phyloP scores from a whole-genome alignment of 2,797 vertebrate species.

The Mionectes olivaceus region DNA sequence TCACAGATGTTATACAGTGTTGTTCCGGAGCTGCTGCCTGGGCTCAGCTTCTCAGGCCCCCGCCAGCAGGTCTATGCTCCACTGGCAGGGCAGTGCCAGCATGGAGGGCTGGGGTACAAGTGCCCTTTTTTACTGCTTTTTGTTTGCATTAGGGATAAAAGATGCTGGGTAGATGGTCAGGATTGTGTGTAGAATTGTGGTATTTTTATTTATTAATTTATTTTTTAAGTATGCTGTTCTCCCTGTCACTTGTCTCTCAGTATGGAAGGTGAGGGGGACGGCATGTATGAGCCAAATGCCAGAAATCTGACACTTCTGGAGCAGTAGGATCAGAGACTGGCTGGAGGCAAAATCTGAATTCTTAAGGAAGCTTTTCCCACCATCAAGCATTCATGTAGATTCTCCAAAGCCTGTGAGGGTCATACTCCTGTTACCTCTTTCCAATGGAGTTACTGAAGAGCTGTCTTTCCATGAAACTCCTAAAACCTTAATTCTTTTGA shows the following conservation, averaged over 20 bases:
- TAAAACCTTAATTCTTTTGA: background rate
- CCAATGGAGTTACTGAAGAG: background rate
- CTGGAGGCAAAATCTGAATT: background rate
- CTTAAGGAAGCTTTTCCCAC: background rate
- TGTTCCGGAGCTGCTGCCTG: background rate
- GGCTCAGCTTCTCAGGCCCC: background rate
- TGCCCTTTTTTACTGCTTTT: background rate
- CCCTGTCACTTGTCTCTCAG: background rate
- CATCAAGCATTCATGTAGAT: fast-evolving
- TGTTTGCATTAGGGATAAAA: background rate
- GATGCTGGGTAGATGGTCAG: background rate
- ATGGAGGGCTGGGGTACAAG: no score
- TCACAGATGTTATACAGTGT: background rate
- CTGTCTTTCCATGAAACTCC: background rate
- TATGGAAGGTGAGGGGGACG: background rate
- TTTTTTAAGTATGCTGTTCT: background rate
- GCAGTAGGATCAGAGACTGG: background rate
- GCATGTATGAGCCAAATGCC: background rate
- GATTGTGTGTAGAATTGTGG: background rate
- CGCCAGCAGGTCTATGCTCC: background rate
- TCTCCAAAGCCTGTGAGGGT: background rate
- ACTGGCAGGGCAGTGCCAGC: background rate
- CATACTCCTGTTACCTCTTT: background rate
- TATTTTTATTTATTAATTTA: background rate
- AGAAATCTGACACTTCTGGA: background rate